Conservation (phyloP, 1,140 invertebrate genomes). For the Acromyrmex heyeri region DNA sequence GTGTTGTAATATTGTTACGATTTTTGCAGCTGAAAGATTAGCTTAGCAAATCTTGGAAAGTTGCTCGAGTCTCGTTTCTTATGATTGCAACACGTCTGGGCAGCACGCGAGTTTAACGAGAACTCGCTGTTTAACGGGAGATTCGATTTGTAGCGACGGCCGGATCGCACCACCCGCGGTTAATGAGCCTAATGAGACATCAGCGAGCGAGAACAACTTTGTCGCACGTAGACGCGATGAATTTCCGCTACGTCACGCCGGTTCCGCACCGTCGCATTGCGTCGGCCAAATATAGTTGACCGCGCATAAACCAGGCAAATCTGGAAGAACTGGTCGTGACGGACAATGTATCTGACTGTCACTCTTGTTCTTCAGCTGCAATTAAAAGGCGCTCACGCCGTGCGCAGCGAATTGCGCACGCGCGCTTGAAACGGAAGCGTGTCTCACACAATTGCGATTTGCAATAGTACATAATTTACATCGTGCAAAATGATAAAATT, state of each 20-base stretch:
- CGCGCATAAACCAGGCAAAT: conserved; percentile 40
- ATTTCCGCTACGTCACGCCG: conserved; percentile 41
- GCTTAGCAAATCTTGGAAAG: not conserved
- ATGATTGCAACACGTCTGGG: not conserved
- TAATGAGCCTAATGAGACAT: conserved; percentile 71
- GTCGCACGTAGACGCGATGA: conserved; percentile 53
- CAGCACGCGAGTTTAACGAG: conserved; percentile 32
- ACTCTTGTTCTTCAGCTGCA: conserved; percentile 39
- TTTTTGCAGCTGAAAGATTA: not conserved
- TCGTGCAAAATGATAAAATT: not conserved
- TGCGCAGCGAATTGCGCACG: not conserved
- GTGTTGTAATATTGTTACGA: not conserved
- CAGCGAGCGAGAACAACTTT: conserved; percentile 39
- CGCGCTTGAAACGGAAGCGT: not conserved
- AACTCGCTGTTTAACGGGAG: conserved; percentile 28
- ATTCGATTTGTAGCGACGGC: conserved; percentile 60
- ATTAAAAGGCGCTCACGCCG: conserved; percentile 59
- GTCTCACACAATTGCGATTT: not conserved
- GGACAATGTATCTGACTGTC: conserved; percentile 65
- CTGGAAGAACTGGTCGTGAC: conserved; percentile 64
- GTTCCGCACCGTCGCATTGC: not conserved
- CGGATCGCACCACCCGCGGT: conserved; percentile 63
- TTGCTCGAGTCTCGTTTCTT: not conserved
- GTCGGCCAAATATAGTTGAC: conserved; percentile 62
- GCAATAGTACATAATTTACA: not conserved